Evolutionary conservation across 1,140 invertebrate genomes (phyloP).

Genomic region (Rhyzopertha dominica): DNA sequence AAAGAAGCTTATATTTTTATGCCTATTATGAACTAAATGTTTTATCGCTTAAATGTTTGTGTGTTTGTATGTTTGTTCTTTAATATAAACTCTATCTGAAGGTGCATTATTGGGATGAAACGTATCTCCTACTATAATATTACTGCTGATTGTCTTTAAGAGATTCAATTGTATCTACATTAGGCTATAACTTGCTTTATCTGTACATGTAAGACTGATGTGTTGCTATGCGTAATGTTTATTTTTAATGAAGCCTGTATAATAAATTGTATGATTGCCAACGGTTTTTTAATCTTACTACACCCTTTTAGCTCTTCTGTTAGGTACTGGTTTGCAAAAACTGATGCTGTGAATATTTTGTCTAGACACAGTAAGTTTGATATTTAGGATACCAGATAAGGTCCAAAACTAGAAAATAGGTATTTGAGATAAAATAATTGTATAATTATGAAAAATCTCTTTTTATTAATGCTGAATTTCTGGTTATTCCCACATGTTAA

Average conservation of each 20-base stretch:
- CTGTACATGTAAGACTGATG: constrained; percentile 41
- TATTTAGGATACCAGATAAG: too few relatives aligned
- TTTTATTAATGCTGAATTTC: too few relatives aligned
- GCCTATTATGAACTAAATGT: constrained; percentile 9
- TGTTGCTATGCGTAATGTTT: constrained; percentile 36
- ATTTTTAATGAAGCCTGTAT: constrained; percentile 37
- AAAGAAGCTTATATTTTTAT: constrained; percentile 24
- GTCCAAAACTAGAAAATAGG: too few relatives aligned
- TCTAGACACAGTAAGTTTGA: too few relatives aligned
- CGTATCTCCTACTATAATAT: neutral
- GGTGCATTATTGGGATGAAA: constrained; percentile 22
- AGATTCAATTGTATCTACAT: neutral
- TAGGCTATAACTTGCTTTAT: constrained; percentile 33
- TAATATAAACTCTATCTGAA: constrained; percentile 25
- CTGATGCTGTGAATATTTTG: too few relatives aligned
- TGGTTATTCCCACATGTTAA: too few relatives aligned
- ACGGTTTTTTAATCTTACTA: too few relatives aligned
- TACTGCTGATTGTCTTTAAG: neutral
- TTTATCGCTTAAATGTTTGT: constrained; percentile 10
- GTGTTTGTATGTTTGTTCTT: constrained; percentile 15
- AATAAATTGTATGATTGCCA: constrained; percentile 36
- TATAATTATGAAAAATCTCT: too few relatives aligned
- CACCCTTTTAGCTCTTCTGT: too few relatives aligned
- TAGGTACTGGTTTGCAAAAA: too few relatives aligned
- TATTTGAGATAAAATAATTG: too few relatives aligned